Percentiles rank a stretch among this genome's conserved stretches.
These are phyloP conservation scores for Dendrophyllia cribrosa DNA, from an alignment of 64 coral and sea anemone species.

Conservation along the genomic window DNA sequence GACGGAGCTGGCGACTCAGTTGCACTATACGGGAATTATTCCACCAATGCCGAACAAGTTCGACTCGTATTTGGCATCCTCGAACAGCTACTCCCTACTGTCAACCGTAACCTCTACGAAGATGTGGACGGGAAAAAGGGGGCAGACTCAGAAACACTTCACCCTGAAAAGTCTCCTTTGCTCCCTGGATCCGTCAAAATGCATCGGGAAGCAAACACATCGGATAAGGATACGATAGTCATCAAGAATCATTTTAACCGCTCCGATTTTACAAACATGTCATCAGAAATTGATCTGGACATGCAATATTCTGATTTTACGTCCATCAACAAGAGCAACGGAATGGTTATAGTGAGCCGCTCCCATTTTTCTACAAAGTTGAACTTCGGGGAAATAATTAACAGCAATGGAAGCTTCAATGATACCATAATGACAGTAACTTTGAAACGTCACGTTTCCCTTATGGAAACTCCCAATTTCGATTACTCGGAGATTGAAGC, in stretches of 20 bases:
- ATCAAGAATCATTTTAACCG: conserved; percentile 58
- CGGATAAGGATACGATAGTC: not conserved
- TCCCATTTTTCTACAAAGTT: not conserved
- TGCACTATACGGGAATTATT: conserved; percentile 16
- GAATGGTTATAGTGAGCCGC: conserved; percentile 37
- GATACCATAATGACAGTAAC: conserved; percentile 18
- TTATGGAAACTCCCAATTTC: conserved; percentile 3
- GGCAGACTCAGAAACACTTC: not conserved
- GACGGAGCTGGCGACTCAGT: not conserved
- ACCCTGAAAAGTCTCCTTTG: conserved; percentile 25
- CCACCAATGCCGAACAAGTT: conserved; percentile 13
- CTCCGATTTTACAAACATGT: conserved; percentile 24
- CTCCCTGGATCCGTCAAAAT: conserved; percentile 52
- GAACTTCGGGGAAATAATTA: conserved; percentile 45
- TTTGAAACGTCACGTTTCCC: conserved; percentile 3
- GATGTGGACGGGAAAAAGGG: conserved; percentile 24
- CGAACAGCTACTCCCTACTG: conserved; percentile 37
- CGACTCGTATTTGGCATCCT: conserved; percentile 31
- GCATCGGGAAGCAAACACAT: conserved; percentile 55
- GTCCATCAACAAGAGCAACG: conserved; percentile 39
- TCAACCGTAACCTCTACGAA: conserved; percentile 40
- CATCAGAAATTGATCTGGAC: conserved; percentile 51
- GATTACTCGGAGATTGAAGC: not conserved
- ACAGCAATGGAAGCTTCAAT: not conserved
- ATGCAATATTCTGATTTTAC: conserved; percentile 31